Evolutionary conservation across 2,113 vertebrate genomes (phyloP).

Genomic region (Xerus inauris): DNA sequence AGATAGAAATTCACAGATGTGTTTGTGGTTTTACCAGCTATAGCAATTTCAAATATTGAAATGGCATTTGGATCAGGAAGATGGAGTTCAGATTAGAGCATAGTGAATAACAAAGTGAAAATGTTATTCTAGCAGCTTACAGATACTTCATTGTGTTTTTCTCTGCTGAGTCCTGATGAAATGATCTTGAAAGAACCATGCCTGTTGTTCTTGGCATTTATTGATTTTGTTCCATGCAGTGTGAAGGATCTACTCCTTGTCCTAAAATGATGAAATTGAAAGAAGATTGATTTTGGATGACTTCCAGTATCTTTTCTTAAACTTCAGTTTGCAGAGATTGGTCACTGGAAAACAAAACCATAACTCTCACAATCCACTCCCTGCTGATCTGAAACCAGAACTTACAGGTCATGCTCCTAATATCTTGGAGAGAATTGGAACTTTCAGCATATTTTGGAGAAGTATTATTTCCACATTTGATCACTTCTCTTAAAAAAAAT

Average conservation of each 20-base stretch:
- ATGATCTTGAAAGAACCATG: slow-evolving; percentile 83
- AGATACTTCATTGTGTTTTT: slow-evolving; percentile 83
- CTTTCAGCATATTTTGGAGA: background rate
- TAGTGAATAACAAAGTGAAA: slow-evolving; percentile 79
- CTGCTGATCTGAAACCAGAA: background rate
- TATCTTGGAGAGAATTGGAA: background rate
- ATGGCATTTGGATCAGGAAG: slow-evolving; percentile 37
- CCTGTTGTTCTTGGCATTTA: slow-evolving; percentile 88
- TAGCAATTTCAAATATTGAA: slow-evolving; percentile 67
- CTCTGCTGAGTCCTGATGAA: slow-evolving; percentile 82
- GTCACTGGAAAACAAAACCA: slow-evolving; percentile 56
- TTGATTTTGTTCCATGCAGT: slow-evolving; percentile 78
- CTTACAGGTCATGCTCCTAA: background rate
- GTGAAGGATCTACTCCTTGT: slow-evolving; percentile 85
- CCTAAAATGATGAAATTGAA: slow-evolving; percentile 84
- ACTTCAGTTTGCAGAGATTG: slow-evolving; percentile 75
- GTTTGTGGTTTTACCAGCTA: slow-evolving; percentile 58
- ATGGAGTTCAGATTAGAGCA: slow-evolving; percentile 54
- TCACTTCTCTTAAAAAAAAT: background rate
- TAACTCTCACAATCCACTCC: background rate
- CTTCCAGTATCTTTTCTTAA: slow-evolving; percentile 83
- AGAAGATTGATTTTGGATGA: slow-evolving; percentile 86
- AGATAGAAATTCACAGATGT: slow-evolving; percentile 38
- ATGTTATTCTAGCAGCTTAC: slow-evolving; percentile 78
- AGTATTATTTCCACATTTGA: background rate